Evolutionary conservation across 2,797 vertebrate species (phyloP), one percentile per base, ranked within the genome.

Genomic region (Podarcis lilfordi): DNA sequence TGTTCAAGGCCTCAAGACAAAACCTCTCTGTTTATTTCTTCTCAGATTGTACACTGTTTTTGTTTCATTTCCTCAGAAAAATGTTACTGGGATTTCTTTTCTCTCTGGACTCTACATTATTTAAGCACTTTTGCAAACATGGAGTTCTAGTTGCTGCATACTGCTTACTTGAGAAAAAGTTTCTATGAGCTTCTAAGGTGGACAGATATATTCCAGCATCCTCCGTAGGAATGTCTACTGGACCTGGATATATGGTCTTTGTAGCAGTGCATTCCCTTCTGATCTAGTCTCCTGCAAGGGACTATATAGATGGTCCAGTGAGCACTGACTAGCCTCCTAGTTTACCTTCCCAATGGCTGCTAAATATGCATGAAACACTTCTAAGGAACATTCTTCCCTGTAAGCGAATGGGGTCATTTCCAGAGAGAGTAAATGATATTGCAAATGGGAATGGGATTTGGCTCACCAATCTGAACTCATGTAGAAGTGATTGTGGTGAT

Each of bases 181-280:
- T 64, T 74, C 25, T 13, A 27, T 45, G 6, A 15, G 32, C 40
- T 78, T 21, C 9, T 50, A 35, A 83, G 29, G 15, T 71, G 66
- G 61, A 43, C 35, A 27, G 37, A 45, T 35, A 8, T 64, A 23
- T 35, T 72, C 27, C 27, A 61, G 45, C n/a, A 6, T 11, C 27
- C 45, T 45, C 27, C 15, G 69, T 27, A 55, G 29, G 43, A 59
- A 50, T 35, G 5, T 8, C 89, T 84, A 85, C 45, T 90, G 89
- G 90, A 64, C 66, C 87, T 94, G 92, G 93, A 92, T 90, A 88
- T 92, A 94, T 93, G 86, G 79, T 71, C 89, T 92, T 93, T 91
- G 64, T n/a, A 90, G 86, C 80, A 86, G 2, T 90, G 82, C 92
- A 64, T 85, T 91, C 86, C 87, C 25, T 87, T 92, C 55, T n/a